A percentile compares a stretch with the other conserved stretches of the same genome.
phyloP scores from a whole-genome alignment of 2,888 invertebrate genomes.

The Pristionchus entomophagus region DNA sequence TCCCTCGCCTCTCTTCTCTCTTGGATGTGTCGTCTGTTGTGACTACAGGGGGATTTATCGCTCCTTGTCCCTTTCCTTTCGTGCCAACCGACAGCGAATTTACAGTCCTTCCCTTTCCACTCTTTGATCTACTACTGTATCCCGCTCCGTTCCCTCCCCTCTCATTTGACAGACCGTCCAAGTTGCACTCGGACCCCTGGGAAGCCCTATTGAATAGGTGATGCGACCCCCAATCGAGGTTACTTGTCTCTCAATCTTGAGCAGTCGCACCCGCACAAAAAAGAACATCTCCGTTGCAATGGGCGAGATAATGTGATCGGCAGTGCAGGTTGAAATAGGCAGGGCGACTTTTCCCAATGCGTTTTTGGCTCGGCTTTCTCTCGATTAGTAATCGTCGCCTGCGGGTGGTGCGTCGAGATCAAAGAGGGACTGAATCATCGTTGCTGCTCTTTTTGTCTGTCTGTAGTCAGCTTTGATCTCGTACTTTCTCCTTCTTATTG shows the following conservation, averaged over 20 bases:
- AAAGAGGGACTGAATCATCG: constrained; percentile 2
- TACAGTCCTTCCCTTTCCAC: not conserved
- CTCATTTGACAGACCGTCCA: no score
- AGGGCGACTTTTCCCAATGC: not conserved
- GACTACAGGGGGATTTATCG: constrained; percentile 26
- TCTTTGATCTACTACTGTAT: not conserved
- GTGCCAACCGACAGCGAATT: constrained; percentile 24
- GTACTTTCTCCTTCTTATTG: not conserved
- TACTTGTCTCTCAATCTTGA: constrained; percentile 33
- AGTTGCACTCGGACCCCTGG: not conserved
- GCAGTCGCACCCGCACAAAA: not conserved
- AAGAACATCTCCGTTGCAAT: constrained; percentile 35
- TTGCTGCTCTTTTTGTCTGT: constrained; percentile 13
- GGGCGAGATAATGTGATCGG: constrained; percentile 36
- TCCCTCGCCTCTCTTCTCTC: not conserved
- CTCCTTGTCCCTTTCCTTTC: constrained; percentile 35
- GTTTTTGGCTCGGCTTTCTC: not conserved
- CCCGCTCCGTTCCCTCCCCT: not conserved
- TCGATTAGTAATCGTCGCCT: constrained; percentile 29
- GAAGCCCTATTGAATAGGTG: not conserved
- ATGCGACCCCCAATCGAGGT: not conserved
- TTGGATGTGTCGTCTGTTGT: constrained; percentile 18
- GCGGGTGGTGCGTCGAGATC: not conserved
- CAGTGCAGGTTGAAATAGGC: not conserved
- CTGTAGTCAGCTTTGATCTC: constrained; percentile 11